Evolutionary conservation across 2,888 invertebrate species (phyloP), one percentile per base, ranked within the genome.

Genomic region (Lymantria monacha): DNA sequence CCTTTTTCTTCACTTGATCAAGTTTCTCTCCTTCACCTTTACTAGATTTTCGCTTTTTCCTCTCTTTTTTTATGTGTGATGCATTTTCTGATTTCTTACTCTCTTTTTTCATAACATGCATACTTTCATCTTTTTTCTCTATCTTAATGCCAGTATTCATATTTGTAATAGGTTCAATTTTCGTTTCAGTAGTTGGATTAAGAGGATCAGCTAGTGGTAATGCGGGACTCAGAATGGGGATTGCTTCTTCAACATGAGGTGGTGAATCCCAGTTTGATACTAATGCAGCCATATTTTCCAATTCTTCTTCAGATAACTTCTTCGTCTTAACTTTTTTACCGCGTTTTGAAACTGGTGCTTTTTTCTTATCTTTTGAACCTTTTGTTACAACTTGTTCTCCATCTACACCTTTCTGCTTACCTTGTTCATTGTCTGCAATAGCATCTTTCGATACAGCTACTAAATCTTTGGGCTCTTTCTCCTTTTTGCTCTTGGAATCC

Each of bases 181-280:
- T 55, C 0, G 53, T 51, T 38, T 60, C 57, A 3, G 31, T 31
- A 0, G 48, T 51, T 11, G 74, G 61, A 22, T 68, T 72, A 2
- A 73, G 44, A 1, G 72, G 69, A 38, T 72, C 67, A 11, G 42
- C 43, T 3, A 44, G 48, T 7, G 43, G 9, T 12, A 53, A 46
- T 0, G 53, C 56, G 12, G 55, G 50, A 51, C 59, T 63, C 0
- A 59, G 30, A 1, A 63, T 55, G 7, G 69, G 72, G 9, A 66
- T 58, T 38, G 66, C 66, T 36, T 75, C 78, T 33, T 76, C 72
- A 7, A 59, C 61, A 49, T 86, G 84, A 1, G 85, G 83, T 5
- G 85, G 85, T 0, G 89, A 85, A 0, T 88, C 84, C 85, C 87
- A 90, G 49, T 76, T 83, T 0, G 86, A 83, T 1, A 89, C 53